These are phyloP conservation scores for Orbicella faveolata DNA, from an alignment of 64 coral and sea anemone genomes.

Conservation along the genomic window DNA sequence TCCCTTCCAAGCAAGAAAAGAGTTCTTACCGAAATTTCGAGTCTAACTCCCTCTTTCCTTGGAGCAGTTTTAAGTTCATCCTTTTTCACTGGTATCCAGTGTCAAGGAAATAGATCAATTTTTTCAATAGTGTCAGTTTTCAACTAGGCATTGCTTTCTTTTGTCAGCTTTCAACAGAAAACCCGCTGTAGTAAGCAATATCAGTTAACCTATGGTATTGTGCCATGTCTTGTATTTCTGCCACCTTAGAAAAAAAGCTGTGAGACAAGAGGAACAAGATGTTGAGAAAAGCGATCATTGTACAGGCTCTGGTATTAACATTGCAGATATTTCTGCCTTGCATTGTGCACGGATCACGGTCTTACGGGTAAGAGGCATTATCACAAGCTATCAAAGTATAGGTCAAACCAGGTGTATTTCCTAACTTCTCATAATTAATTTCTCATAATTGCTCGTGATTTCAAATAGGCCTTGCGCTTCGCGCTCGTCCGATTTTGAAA, in stretches of 20 bases:
- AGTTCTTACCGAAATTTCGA: background rate
- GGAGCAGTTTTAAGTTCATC: no score
- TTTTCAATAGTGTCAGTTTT: background rate
- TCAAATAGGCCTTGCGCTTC: no score
- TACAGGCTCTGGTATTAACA: background rate
- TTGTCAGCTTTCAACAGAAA: background rate
- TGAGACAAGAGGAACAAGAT: background rate
- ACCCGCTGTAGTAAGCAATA: background rate
- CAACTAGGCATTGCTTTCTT: background rate
- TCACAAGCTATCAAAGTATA: no score
- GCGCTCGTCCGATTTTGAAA: no score
- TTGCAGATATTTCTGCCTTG: constrained; percentile 10
- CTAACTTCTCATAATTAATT: no score
- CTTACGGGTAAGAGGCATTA: background rate
- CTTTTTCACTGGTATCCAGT: no score
- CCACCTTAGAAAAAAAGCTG: background rate
- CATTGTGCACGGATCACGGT: background rate
- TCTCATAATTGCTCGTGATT: no score
- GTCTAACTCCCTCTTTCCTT: background rate
- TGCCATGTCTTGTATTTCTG: background rate
- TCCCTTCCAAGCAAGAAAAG: background rate
- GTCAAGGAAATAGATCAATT: no score
- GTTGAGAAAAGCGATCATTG: background rate
- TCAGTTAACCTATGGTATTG: background rate
- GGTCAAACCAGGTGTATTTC: no score